phyloP scores from a whole-genome alignment of 2,113 vertebrate genomes.

The Mastomys natalensis region DNA sequence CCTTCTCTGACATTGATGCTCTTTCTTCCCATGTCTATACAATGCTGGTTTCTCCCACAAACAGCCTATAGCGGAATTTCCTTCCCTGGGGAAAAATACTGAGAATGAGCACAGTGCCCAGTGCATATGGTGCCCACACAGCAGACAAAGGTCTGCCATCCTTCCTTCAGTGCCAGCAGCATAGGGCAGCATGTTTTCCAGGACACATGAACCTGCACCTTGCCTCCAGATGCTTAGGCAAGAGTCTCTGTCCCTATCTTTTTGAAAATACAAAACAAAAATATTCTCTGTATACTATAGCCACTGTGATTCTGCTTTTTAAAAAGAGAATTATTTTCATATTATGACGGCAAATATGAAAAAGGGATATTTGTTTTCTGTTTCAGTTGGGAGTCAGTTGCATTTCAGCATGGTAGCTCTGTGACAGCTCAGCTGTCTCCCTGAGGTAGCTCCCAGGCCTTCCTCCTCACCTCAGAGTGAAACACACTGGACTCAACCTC shows the following conservation, averaged over 20 bases:
- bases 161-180: not conserved
- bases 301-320: not conserved
- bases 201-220: not conserved
- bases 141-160: not conserved
- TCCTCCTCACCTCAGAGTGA: not conserved
- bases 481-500: not conserved
- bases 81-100: not conserved
- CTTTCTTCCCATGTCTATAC: not conserved
- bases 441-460: not conserved
- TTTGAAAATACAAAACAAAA: not conserved
- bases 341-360: constrained; percentile 34
- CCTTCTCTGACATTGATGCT: not conserved
- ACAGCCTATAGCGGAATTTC: not conserved
- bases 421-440: not conserved
- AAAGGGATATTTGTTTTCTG: not conserved
- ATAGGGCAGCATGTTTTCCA: not conserved
- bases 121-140: not conserved
- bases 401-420: not conserved
- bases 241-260: not conserved
- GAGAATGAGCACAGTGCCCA: not conserved
- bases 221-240: not conserved
- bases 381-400: not conserved
- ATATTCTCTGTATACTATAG: not conserved
- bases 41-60: not conserved
- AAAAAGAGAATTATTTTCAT: not conserved